These are phyloP conservation scores for Lepidurus couesii DNA, from an alignment of 1,140 invertebrate genomes.

Conservation along the genomic window DNA sequence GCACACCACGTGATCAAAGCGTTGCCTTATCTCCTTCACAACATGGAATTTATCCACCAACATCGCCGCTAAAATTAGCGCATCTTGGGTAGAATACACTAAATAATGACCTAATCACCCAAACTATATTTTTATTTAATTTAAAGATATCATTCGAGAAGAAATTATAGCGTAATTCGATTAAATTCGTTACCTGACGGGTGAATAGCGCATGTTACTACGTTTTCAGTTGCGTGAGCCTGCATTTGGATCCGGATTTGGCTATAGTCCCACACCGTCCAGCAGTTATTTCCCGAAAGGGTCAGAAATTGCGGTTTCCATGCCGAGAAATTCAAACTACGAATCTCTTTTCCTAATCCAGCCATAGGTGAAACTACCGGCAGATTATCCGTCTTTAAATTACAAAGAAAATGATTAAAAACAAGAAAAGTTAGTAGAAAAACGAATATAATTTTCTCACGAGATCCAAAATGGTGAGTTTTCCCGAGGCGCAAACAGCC, in stretches of 20 bases:
- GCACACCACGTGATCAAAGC: not conserved
- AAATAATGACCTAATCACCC: not conserved
- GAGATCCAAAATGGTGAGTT: not conserved
- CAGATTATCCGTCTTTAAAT: not conserved
- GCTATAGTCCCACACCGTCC: not conserved
- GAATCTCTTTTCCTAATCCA: not conserved
- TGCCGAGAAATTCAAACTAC: not conserved
- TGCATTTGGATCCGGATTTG: not conserved
- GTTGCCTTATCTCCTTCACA: not conserved
- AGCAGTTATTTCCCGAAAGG: not conserved
- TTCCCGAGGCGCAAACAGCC: not conserved
- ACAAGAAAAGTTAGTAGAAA: not conserved
- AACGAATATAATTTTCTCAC: not conserved
- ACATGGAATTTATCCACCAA: not conserved
- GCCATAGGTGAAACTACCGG: not conserved
- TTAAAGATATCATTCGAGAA: no score
- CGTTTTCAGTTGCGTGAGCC: not conserved
- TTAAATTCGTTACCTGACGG: not conserved
- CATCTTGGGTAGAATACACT: not conserved
- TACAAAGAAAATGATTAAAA: not conserved
- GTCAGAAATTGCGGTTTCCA: conserved; percentile 4
- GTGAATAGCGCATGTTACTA: not conserved
- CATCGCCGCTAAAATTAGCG: not conserved
- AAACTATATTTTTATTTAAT: no score
- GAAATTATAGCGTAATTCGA: not conserved